Evolutionary conservation across 2,797 vertebrate species (phyloP).

Genomic region (Poliocrania exsul): DNA sequence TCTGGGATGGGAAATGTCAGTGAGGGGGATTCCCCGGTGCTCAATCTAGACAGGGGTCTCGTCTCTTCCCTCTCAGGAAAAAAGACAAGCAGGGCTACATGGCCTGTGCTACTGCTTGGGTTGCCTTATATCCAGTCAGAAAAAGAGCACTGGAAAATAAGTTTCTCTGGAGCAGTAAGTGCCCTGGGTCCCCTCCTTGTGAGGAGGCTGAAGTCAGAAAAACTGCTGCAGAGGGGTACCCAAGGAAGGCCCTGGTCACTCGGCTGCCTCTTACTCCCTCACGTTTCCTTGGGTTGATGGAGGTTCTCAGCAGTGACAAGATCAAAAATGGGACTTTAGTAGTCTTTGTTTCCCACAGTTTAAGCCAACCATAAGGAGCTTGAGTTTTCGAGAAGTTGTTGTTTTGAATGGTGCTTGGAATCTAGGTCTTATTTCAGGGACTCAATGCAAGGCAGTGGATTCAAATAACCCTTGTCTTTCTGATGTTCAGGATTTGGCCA

Average conservation of each 20-base stretch:
- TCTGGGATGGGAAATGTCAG: not conserved
- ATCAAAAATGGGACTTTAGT: not conserved
- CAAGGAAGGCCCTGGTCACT: not conserved
- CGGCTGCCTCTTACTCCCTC: not conserved
- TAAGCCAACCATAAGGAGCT: not conserved
- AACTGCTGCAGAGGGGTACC: not conserved
- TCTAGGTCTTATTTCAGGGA: not conserved
- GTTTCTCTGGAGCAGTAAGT: not conserved
- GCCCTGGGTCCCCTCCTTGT: not conserved
- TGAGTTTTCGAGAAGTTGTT: not conserved
- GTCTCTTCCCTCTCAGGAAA: fast-evolving
- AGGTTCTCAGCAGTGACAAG: not conserved
- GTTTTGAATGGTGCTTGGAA: not conserved
- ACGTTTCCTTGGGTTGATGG: not conserved
- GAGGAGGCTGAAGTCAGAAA: not conserved
- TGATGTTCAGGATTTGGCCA: not conserved
- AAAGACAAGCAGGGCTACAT: not conserved
- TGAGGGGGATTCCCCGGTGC: not conserved
- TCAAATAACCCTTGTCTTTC: not conserved
- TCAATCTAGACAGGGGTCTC: not conserved
- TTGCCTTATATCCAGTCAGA: not conserved
- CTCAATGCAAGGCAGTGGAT: not conserved
- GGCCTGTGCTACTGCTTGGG: not conserved
- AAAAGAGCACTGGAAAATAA: not conserved
- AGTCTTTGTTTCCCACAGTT: not conserved